A percentile compares a stretch with the other conserved stretches of the same genome.
Conservation (phyloP, 2,113 vertebrate genomes). For the Gnathonemus longibarbis region DNA sequence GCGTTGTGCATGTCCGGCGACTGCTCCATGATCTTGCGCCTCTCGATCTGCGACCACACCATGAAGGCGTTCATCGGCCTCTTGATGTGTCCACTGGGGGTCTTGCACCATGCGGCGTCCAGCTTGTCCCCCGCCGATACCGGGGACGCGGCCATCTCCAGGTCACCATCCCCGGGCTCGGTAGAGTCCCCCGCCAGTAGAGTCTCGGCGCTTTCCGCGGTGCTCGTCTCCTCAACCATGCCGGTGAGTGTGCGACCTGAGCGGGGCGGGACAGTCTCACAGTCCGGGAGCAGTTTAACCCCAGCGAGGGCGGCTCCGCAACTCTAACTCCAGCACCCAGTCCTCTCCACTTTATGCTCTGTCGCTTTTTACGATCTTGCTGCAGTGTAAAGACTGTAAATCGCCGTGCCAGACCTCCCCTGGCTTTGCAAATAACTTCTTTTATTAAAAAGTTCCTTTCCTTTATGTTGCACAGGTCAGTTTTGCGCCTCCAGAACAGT, state of each 20-base stretch:
- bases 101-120: conserved; percentile 94
- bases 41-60: conserved; percentile 94
- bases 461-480: neutral
- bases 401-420: neutral
- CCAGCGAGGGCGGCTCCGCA: neutral
- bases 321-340: neutral
- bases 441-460: neutral
- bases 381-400: neutral
- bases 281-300: neutral
- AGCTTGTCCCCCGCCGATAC: conserved; percentile 77
- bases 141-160: conserved; percentile 88
- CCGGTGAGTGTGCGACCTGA: conserved; percentile 4
- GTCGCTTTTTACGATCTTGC: neutral
- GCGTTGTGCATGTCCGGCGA: conserved; percentile 97
- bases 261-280: neutral
- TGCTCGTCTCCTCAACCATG: conserved; percentile 89
- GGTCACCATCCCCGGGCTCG: conserved; percentile 84
- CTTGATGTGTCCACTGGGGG: conserved; percentile 90
- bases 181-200: conserved; percentile 85
- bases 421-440: neutral
- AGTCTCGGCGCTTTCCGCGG: conserved; percentile 78
- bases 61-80: conserved; percentile 91
- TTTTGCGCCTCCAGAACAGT: neutral
- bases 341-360: neutral
- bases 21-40: conserved; percentile 96